These are phyloP conservation scores for Drosophila littoralis DNA, from an alignment of 1,140 invertebrate genomes.

Conservation along the genomic window DNA sequence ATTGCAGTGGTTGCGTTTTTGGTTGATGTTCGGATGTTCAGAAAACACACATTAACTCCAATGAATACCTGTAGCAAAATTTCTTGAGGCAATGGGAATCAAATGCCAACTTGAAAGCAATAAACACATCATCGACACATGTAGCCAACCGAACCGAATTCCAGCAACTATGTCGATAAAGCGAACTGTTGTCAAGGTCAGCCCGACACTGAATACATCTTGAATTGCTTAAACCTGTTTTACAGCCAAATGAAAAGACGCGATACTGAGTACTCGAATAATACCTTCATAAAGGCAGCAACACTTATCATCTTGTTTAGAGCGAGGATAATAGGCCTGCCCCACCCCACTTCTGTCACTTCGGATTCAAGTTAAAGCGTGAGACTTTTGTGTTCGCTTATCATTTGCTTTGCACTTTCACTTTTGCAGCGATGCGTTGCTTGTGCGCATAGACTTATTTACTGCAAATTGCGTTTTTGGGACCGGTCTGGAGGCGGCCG, in stretches of 20 bases:
- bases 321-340: neutral
- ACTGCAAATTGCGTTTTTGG: neutral
- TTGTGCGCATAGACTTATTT: constrained; percentile 44
- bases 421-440: constrained; percentile 55
- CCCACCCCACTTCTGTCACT: neutral
- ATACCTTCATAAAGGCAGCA: neutral
- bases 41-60: constrained; percentile 21
- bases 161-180: constrained; percentile 41
- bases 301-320: neutral
- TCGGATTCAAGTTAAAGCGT: constrained; percentile 41
- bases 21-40: constrained; percentile 15
- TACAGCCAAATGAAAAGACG: constrained; percentile 45
- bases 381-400: constrained; percentile 50
- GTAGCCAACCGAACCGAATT: constrained; percentile 31
- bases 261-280: neutral
- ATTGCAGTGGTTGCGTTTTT: constrained; percentile 31
- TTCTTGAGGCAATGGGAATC: constrained; percentile 79
- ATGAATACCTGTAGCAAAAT: constrained; percentile 69
- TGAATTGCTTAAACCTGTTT: constrained; percentile 65
- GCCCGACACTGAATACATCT: constrained; percentile 43
- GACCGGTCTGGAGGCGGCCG: constrained; percentile 16
- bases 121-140: constrained; percentile 51
- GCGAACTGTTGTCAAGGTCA: constrained; percentile 53
- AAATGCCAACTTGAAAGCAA: constrained; percentile 82
- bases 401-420: constrained; percentile 46